Percentiles rank a stretch among this genome's conserved stretches.
These are phyloP conservation scores for Salvator merianae DNA, from an alignment of 2,113 vertebrate species.

Conservation along the genomic window DNA sequence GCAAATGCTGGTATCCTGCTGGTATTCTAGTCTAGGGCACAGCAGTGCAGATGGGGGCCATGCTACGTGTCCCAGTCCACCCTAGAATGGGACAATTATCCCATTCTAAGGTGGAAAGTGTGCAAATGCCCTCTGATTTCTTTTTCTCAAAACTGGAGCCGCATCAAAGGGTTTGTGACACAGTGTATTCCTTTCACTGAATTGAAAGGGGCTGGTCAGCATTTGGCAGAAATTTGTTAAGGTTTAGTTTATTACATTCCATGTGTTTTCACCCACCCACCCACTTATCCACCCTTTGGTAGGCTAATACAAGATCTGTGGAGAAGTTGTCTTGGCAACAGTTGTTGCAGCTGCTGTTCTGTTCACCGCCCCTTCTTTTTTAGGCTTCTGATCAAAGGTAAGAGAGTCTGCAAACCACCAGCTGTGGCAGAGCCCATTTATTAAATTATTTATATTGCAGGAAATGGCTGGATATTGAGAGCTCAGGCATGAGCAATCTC, in stretches of 20 bases:
- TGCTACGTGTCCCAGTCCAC: too few relatives aligned
- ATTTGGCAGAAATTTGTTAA: neutral
- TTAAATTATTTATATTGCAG: slow-evolving; percentile 7
- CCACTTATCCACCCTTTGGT: neutral
- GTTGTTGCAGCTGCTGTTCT: neutral
- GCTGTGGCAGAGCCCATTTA: neutral
- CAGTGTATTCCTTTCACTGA: neutral
- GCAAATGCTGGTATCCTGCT: too few relatives aligned
- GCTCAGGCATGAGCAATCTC: neutral
- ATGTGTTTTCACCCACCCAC: neutral
- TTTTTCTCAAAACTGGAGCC: neutral
- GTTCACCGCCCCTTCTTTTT: neutral
- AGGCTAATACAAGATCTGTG: neutral
- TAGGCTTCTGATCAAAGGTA: neutral
- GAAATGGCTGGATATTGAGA: neutral
- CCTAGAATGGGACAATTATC: too few relatives aligned
- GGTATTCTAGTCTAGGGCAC: too few relatives aligned
- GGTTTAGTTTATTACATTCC: neutral
- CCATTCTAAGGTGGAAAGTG: too few relatives aligned
- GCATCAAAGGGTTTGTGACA: neutral
- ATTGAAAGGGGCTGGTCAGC: neutral
- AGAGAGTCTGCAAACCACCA: neutral
- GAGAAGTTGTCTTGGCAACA: slow-evolving; percentile 5
- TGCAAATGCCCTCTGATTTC: too few relatives aligned
- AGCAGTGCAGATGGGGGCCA: too few relatives aligned